phyloP scores from a whole-genome alignment of 1,140 invertebrate species.

The Drosophila asahinai region DNA sequence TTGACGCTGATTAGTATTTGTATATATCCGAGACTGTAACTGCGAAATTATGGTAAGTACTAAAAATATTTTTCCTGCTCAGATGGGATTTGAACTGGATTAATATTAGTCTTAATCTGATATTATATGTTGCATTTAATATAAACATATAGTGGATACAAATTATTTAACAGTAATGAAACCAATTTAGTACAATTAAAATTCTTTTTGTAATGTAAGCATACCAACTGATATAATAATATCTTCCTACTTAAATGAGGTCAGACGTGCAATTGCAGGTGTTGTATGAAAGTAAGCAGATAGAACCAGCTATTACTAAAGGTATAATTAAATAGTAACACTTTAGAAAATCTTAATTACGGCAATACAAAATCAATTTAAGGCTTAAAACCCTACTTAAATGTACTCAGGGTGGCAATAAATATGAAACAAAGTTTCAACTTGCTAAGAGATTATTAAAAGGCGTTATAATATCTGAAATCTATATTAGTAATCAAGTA shows the following conservation, averaged over 20 bases:
- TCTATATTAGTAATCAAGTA: background rate
- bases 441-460: background rate
- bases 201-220: no score
- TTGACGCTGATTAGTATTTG: conserved; percentile 1
- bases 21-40: background rate
- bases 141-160: background rate
- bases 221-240: no score
- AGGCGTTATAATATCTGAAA: background rate
- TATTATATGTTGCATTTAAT: background rate
- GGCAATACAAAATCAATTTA: background rate
- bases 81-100: background rate
- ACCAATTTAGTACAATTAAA: no score
- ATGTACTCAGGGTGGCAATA: background rate
- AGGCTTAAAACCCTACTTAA: background rate
- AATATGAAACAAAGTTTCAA: background rate
- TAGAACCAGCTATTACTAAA: no score
- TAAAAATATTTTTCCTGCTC: background rate
- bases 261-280: no score
- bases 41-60: background rate
- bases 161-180: background rate
- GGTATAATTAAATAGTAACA: background rate
- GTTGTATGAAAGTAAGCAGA: no score
- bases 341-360: background rate
- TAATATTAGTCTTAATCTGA: background rate
- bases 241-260: no score